A percentile compares a stretch with the other conserved stretches of the same genome.
These are phyloP conservation scores for Drosophila jambulina DNA, from an alignment of 1,140 invertebrate species.

Conservation along the genomic window DNA sequence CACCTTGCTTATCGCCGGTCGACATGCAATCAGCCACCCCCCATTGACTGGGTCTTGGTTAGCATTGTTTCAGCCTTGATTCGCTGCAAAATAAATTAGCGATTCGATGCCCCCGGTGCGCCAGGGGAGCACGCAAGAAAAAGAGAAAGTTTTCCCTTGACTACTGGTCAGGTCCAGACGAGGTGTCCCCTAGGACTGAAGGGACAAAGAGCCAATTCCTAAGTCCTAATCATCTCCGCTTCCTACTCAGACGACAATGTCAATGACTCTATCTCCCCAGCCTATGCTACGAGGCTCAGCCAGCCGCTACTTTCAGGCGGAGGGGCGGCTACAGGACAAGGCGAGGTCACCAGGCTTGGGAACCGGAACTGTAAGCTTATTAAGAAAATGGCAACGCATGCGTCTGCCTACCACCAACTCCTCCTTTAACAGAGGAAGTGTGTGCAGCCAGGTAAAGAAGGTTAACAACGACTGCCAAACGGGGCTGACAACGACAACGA, in stretches of 20 bases:
- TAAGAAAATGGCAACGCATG: slow-evolving; percentile 41
- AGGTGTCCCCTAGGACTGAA: slow-evolving; percentile 10
- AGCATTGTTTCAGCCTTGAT: slow-evolving; percentile 28
- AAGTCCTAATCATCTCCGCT: slow-evolving; percentile 36
- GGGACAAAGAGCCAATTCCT: slow-evolving; percentile 6
- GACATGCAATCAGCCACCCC: slow-evolving; percentile 50
- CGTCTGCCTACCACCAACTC: slow-evolving; percentile 15
- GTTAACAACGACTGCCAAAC: slow-evolving; percentile 47
- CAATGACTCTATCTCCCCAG: slow-evolving; percentile 37
- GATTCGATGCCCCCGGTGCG: slow-evolving; percentile 38
- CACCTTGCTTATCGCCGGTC: slow-evolving; percentile 36
- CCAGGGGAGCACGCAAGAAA: slow-evolving; percentile 43
- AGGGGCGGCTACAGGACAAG: slow-evolving; percentile 19
- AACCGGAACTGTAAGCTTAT: slow-evolving; percentile 55
- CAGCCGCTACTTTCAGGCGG: background rate
- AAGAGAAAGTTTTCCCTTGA: slow-evolving; percentile 49
- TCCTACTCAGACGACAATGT: slow-evolving; percentile 38
- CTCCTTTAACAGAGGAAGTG: background rate
- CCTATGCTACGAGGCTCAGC: slow-evolving; percentile 25
- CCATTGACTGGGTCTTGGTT: slow-evolving; percentile 9
- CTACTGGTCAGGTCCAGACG: background rate
- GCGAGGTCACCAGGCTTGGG: slow-evolving; percentile 36
- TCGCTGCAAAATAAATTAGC: slow-evolving; percentile 42
- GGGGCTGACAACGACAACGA: slow-evolving; percentile 18
- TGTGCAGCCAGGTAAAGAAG: slow-evolving; percentile 54